These are phyloP conservation scores for Benitochromis conjunctus DNA, from an alignment of 2,113 vertebrate species.

Conservation along the genomic window DNA sequence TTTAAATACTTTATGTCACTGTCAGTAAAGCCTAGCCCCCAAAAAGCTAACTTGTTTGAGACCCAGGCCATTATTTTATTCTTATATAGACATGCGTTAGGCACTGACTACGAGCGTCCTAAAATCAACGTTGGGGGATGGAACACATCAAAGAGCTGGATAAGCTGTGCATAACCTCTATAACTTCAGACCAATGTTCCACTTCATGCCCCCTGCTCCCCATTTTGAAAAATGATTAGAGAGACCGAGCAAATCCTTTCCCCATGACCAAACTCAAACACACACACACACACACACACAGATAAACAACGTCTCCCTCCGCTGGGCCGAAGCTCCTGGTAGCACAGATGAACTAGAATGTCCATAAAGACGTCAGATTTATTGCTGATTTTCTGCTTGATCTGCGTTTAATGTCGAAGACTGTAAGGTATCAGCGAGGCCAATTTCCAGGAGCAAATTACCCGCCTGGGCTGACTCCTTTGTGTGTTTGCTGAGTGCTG, in stretches of 20 bases:
- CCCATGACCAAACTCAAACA: constrained; percentile 15
- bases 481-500: constrained; percentile 62
- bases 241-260: not conserved
- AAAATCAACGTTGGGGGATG: not conserved
- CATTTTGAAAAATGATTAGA: constrained; percentile 26
- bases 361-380: constrained; percentile 51
- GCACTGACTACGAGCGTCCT: not conserved
- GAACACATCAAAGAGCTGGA: constrained; percentile 13
- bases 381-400: constrained; percentile 61
- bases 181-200: constrained; percentile 27
- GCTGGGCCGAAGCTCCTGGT: not conserved
- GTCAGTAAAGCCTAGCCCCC: not conserved
- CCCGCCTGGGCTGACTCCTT: constrained; percentile 39
- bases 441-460: constrained; percentile 56
- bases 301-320: constrained; percentile 10
- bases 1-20: not conserved
- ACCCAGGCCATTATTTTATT: not conserved
- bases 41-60: not conserved
- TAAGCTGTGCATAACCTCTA: constrained; percentile 5
- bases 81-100: not conserved
- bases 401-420: constrained; percentile 44
- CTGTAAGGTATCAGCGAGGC: constrained; percentile 44
- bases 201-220: constrained; percentile 6
- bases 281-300: not conserved
- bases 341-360: constrained; percentile 13